These are phyloP conservation scores for Mesitornis unicolor DNA, from an alignment of 2,113 vertebrate species.

Conservation along the genomic window DNA sequence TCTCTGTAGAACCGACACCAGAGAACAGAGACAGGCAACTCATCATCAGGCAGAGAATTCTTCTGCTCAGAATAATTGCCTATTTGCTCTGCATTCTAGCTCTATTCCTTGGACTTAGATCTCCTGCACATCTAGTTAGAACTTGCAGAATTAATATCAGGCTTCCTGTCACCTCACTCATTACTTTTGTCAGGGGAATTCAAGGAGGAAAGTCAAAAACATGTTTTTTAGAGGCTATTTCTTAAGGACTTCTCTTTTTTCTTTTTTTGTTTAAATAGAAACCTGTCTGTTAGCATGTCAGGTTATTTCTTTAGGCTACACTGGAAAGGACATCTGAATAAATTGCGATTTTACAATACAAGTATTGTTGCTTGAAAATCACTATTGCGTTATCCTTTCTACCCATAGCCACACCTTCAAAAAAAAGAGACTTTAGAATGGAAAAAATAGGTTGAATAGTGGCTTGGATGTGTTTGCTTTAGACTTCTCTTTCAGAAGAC, in stretches of 20 bases:
- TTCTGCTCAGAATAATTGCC: conserved; percentile 50
- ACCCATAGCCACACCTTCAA: neutral
- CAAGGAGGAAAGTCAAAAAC: conserved; percentile 20
- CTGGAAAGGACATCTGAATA: conserved; percentile 44
- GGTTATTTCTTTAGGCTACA: conserved; percentile 45
- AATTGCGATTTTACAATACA: conserved; percentile 34
- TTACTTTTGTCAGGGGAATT: conserved; percentile 60
- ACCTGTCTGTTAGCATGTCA: conserved; percentile 14
- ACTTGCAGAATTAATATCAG: conserved; percentile 50
- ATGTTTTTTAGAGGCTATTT: conserved; percentile 44
- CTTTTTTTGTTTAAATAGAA: conserved; percentile 29
- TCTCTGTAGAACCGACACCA: neutral
- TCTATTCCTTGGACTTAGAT: conserved; percentile 32
- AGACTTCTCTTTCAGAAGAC: neutral
- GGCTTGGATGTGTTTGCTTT: neutral
- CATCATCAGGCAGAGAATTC: conserved; percentile 9
- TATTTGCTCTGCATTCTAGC: conserved; percentile 28
- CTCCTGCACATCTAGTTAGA: conserved; percentile 39
- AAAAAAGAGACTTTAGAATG: neutral
- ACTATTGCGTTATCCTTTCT: conserved; percentile 2
- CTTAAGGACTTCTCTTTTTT: neutral
- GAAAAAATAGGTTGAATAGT: neutral
- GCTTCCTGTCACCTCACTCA: conserved; percentile 49
- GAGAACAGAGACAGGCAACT: conserved; percentile 32
- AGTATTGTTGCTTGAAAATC: conserved; percentile 41